Conservation (phyloP, 2,113 vertebrate species). For the Strigops habroptila region DNA sequence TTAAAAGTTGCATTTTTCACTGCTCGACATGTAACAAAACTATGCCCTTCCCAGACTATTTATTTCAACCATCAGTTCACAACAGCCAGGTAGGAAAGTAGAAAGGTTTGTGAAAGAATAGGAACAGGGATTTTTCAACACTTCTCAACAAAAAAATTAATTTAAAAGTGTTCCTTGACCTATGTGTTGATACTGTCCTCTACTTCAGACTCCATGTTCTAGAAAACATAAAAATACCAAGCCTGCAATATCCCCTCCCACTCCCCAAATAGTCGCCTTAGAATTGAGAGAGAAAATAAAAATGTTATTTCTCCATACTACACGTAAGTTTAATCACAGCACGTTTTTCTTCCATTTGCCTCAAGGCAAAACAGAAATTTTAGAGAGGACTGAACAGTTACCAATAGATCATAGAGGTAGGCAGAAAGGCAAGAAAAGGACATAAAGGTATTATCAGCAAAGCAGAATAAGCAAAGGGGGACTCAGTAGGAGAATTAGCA, state of each 20-base stretch:
- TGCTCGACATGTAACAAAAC: neutral
- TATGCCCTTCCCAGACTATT: neutral
- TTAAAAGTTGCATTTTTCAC: neutral
- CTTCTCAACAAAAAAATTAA: neutral
- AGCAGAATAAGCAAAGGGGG: conserved; percentile 3
- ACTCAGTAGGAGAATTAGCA: neutral
- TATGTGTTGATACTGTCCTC: neutral
- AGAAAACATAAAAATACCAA: neutral
- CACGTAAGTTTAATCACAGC: neutral
- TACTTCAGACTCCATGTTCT: neutral
- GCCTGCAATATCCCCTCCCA: neutral
- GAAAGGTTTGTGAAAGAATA: neutral
- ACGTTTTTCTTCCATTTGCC: conserved; percentile 37
- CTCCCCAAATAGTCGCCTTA: neutral
- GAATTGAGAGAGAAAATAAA: conserved; percentile 37
- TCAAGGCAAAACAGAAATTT: conserved; percentile 47
- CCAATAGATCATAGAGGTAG: neutral
- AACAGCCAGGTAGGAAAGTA: neutral
- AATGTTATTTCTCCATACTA: neutral
- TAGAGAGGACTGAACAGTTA: conserved; percentile 12
- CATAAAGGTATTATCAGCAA: conserved; percentile 14
- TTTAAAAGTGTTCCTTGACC: neutral
- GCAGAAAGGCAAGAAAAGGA: conserved; percentile 5
- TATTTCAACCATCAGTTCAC: neutral
- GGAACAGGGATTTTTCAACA: neutral